These are phyloP conservation scores for Melanotaenia nigrans DNA, from an alignment of 2,797 vertebrate genomes.

Conservation along the genomic window DNA sequence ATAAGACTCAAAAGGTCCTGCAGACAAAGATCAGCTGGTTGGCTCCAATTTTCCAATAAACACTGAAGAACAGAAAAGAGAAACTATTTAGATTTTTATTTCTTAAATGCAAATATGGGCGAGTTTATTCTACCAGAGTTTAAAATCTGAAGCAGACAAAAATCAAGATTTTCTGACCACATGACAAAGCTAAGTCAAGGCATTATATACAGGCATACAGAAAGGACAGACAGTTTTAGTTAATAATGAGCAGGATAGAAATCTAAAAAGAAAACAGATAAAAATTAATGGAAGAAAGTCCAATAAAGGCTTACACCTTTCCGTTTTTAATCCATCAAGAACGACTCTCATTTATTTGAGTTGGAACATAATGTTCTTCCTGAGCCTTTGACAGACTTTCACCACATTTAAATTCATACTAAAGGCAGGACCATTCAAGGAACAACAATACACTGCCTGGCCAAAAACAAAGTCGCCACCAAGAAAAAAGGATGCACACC, in stretches of 20 bases:
- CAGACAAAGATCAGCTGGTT: constrained; percentile 28
- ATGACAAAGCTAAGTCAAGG: not conserved
- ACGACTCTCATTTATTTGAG: constrained; percentile 37
- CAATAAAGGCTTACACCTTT: too few relatives aligned
- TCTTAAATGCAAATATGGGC: constrained; percentile 28
- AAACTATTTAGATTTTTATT: constrained; percentile 1
- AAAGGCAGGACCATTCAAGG: constrained; percentile 1
- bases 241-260: not conserved
- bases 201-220: not conserved
- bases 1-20: constrained; percentile 17
- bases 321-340: constrained; percentile 27
- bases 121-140: constrained; percentile 29
- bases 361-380: constrained; percentile 40
- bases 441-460: constrained; percentile 1
- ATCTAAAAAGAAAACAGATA: not conserved
- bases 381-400: constrained; percentile 21
- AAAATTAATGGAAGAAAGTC: not conserved
- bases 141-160: constrained; percentile 15
- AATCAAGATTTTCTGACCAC: constrained; percentile 14
- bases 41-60: constrained; percentile 32
- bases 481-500: too few relatives aligned
- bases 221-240: not conserved
- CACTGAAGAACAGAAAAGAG: constrained; percentile 23
- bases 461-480: too few relatives aligned
- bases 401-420: constrained; percentile 23